Conservation (phyloP, 2,797 vertebrate species). For the Rhynchonycteris naso region DNA sequence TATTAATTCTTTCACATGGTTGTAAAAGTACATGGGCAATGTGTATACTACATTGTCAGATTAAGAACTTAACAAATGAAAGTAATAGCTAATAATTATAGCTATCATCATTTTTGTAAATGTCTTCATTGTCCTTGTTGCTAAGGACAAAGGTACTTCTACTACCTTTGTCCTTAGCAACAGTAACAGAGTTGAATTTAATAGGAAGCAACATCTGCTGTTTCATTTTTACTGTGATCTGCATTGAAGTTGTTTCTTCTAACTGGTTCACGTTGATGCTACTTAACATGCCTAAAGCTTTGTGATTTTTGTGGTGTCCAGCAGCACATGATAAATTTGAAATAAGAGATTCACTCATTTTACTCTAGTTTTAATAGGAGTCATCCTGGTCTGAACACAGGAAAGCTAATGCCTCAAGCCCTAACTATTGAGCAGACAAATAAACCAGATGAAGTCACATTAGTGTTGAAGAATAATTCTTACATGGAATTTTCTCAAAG, state of each 20-base stretch:
- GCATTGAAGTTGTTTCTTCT: not conserved
- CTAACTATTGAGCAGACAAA: conserved; percentile 63
- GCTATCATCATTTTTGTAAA: not conserved
- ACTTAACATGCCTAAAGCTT: conserved; percentile 51
- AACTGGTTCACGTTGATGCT: not conserved
- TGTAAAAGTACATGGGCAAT: not conserved
- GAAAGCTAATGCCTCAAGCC: conserved; percentile 71
- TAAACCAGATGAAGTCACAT: conserved; percentile 52
- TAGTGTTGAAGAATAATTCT: conserved; percentile 80
- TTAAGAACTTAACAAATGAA: not conserved
- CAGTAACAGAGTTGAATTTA: not conserved
- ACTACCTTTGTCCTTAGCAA: not conserved
- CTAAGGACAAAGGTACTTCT: too few relatives aligned
- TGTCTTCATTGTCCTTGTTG: too few relatives aligned
- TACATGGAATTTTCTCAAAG: conserved; percentile 74
- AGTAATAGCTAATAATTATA: not conserved
- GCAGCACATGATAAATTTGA: conserved; percentile 70
- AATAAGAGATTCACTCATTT: conserved; percentile 52
- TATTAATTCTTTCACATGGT: not conserved
- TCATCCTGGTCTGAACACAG: conserved; percentile 51
- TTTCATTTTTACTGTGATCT: not conserved
- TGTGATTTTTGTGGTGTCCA: conserved; percentile 54
- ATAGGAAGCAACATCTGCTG: not conserved
- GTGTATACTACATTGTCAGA: not conserved
- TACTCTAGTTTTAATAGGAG: not conserved